Percentiles rank a stretch among this genome's conserved stretches.
phyloP scores from a whole-genome alignment of 2,888 invertebrate species.

The Noctua comes region DNA sequence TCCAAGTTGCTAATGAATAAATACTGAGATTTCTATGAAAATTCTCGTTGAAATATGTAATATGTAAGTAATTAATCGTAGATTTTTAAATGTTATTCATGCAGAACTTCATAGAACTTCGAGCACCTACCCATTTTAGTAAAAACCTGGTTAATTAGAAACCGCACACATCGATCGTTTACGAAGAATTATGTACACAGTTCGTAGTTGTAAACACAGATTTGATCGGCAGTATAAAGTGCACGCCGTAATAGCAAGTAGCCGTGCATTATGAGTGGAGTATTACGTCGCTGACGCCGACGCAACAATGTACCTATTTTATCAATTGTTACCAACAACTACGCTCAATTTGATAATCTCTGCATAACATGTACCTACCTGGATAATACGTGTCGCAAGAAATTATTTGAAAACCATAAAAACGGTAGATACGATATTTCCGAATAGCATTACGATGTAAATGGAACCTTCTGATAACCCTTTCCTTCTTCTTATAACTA shows the following conservation, averaged over 20 bases:
- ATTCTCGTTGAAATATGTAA: not conserved
- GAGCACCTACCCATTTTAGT: slow-evolving; percentile 13
- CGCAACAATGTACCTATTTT: slow-evolving; percentile 29
- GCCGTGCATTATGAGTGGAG: slow-evolving; percentile 20
- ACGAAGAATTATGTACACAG: slow-evolving; percentile 20
- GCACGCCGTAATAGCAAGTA: slow-evolving; percentile 30
- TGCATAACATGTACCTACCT: slow-evolving; percentile 22
- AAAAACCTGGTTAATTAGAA: slow-evolving; percentile 26
- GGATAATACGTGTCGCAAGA: slow-evolving; percentile 20
- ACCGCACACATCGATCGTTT: slow-evolving; percentile 31
- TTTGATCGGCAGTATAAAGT: slow-evolving; percentile 29
- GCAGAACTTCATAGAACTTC: slow-evolving; percentile 2
- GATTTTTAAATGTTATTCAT: slow-evolving; percentile 14
- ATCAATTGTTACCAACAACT: slow-evolving; percentile 45
- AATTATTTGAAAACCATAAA: slow-evolving; percentile 30
- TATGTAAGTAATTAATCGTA: too few species aligned
- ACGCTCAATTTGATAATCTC: slow-evolving; percentile 47
- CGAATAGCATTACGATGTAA: slow-evolving; percentile 26
- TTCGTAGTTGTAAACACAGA: slow-evolving; percentile 32
- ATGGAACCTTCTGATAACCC: too few species aligned
- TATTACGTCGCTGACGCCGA: slow-evolving; percentile 42
- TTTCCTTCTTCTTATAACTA: slow-evolving; percentile 11
- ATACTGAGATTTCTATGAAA: slow-evolving; percentile 5
- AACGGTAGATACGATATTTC: slow-evolving; percentile 17
- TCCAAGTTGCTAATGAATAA: slow-evolving; percentile 17